Evolutionary conservation across 2,113 vertebrate species (phyloP), one percentile per base, ranked within the genome.

Genomic region (Psittacus erithacus): DNA sequence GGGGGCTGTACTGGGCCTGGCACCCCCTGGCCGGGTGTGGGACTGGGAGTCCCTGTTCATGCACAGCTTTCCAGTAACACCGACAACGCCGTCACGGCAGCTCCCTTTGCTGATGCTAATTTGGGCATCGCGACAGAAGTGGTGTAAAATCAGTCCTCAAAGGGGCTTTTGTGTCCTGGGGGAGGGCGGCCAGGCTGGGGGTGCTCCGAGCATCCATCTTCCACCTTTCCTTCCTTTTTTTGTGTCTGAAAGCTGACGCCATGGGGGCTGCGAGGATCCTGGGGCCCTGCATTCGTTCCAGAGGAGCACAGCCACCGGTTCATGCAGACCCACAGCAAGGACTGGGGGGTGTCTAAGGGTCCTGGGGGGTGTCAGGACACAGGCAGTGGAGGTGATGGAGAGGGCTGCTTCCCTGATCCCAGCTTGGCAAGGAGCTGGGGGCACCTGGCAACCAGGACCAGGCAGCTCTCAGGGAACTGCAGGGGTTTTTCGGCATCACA

Each of bases 41-140:
- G 41, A 18, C 9, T 0, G 4, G 39, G 71, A 29, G 12, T 1
- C 27, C 23, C 63, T 6, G 1, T 11, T 38, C 52, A 39, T 63
- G 8, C 4, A 6, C 3, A 12, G 29, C n/a, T 76, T 71, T 47
- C 15, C 23, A 35, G 57, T 60, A 6, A 82, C 68, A 9, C 67
- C 23, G 7, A 13, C 22, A 22, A 4, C 2, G 19, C 80, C 3
- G 43, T 22, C 2, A 13, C 7, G 9, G 65, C 29, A n/a, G 76
- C 31, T 62, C 27, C 64, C 60, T 92, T 89, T 78, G 91, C 74
- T 64, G 95, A 82, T 93, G 94, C 82, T 44, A 87, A 95, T 92
- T 19, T 1, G 9, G 55, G 87, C 86, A 52, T 20, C 71, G 8
- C 11, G 12, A 73, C 39, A 13, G 76, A 33, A 71, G 59, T 13